Evolutionary conservation across 2,797 vertebrate species (phyloP).

Genomic region (Eleutherodactylus coqui): DNA sequence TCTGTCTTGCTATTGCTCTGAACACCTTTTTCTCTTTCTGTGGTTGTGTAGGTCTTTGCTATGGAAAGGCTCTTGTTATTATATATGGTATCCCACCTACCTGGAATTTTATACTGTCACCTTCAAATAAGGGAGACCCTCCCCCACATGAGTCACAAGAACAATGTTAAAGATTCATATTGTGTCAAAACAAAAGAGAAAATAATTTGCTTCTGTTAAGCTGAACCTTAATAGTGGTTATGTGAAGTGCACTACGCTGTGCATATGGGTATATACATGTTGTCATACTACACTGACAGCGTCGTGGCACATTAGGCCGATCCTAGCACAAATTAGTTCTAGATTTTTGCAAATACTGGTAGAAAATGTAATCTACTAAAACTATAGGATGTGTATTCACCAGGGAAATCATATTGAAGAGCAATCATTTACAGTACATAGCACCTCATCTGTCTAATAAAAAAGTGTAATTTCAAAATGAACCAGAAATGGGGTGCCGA

Average conservation of each 20-base stretch:
- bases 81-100: conserved; percentile 47
- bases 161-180: neutral
- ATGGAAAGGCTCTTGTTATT: conserved; percentile 39
- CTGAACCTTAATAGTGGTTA: neutral
- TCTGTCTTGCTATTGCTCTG: neutral
- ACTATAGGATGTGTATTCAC: neutral
- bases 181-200: conserved; percentile 6
- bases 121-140: conserved; percentile 22
- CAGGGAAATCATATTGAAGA: neutral
- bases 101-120: conserved; percentile 28
- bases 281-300: too few species aligned
- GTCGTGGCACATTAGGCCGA: neutral
- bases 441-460: neutral
- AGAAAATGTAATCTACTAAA: neutral
- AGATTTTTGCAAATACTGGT: neutral
- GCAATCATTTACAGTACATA: neutral
- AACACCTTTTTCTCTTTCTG: conserved; percentile 36
- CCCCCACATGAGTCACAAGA: conserved; percentile 38
- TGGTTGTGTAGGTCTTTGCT: conserved; percentile 51
- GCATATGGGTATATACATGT: neutral
- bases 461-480: neutral
- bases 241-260: neutral
- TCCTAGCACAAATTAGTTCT: neutral
- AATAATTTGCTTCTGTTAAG: neutral
- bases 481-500: too few species aligned